Base-by-base conservation (phyloP, 2,888 invertebrate species). In the Nephrotoma appendiculata region DNA sequence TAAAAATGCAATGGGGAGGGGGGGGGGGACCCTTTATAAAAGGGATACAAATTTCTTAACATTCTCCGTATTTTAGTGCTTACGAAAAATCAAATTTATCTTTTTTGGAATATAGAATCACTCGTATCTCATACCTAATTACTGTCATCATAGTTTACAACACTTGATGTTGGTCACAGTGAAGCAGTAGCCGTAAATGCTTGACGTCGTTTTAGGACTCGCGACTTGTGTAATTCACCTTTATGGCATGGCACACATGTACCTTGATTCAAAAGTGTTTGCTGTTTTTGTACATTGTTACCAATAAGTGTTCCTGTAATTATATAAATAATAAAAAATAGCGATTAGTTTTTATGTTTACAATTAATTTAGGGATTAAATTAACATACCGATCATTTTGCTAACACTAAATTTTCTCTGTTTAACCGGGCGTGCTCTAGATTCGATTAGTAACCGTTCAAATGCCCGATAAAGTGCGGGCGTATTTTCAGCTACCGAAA, bases 401-500 rank as follows among this genome's bases (percentile, higher is more conserved):
- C 95, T 95, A 71, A 96, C 95, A 87, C 95, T 95, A 91, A 95
- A 95, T 91, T 95, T 95, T 88, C 95, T 92, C 88, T 94, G 93
- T 89, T 95, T 94, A 89, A 94, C 93, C 48, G 93, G 90, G 15
- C 90, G 92, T 31, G 92, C 93, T 87, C 94, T 93, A 87, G 95
- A 95, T 89, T 95, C 95, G 87, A 93, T 93, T 44, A 96, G 92
- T 42, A 96, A 91, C 85, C 93, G 92, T 90, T 96, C 95, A 89
- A 96, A 95, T 87, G 95, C 94, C 86, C 95, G 93, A 91, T 95
- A 95, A 85, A 96, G 93, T 89, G 94, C 94, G 15, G 94, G 93
- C 41, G 94, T 95, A 91, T 96, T 96, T 91, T 96, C 96, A 0
- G 96, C 96, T 6, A 96, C 96, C 41, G 96, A 95, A n/a, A 96